These are phyloP conservation scores for Anas platyrhynchos DNA, from an alignment of 2,113 vertebrate genomes.

Conservation along the genomic window DNA sequence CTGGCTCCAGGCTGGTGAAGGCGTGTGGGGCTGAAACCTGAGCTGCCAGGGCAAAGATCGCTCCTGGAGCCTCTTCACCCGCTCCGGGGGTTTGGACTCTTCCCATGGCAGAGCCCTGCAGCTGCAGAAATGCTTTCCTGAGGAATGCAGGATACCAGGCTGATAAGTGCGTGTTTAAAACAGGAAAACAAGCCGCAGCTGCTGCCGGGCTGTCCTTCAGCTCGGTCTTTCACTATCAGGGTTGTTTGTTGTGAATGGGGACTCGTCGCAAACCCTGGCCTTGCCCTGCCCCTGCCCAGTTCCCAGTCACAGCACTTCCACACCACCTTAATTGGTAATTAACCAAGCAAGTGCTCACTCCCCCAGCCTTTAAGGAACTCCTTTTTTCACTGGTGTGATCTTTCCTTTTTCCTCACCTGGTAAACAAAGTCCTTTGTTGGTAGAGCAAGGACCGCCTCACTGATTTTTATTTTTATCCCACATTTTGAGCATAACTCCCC, in stretches of 20 bases:
- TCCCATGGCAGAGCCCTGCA: neutral
- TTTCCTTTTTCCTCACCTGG: no score
- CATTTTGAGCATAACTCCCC: neutral
- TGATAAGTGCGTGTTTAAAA: neutral
- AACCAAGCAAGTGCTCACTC: neutral
- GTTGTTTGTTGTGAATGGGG: neutral
- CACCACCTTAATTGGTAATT: neutral
- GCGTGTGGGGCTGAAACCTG: rapidly evolving
- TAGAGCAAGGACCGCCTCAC: neutral
- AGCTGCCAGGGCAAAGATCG: neutral
- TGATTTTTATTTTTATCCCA: neutral
- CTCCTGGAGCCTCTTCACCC: neutral
- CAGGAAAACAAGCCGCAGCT: neutral
- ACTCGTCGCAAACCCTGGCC: neutral
- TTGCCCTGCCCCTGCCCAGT: neutral
- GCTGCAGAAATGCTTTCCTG: neutral
- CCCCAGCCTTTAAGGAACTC: neutral
- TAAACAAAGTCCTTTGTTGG: neutral
- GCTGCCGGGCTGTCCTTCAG: neutral
- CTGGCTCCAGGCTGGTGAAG: rapidly evolving
- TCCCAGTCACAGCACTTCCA: neutral
- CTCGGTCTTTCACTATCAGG: neutral
- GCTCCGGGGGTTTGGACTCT: rapidly evolving
- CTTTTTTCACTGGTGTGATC: neutral
- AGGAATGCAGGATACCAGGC: neutral